These are phyloP conservation scores for Drosophila varians DNA, from an alignment of 1,140 invertebrate species.

Conservation along the genomic window DNA sequence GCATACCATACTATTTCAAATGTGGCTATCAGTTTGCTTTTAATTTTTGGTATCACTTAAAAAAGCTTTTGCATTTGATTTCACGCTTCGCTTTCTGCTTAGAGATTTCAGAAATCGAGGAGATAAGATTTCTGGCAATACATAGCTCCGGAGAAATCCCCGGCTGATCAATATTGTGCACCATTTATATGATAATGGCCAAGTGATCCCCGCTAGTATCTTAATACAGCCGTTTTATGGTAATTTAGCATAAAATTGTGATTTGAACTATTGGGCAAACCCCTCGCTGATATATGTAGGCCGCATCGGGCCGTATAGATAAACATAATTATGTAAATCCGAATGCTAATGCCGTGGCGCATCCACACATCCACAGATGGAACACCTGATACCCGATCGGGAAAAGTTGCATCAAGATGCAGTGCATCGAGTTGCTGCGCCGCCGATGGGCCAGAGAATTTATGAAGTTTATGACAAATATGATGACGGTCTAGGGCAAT, in stretches of 20 bases:
- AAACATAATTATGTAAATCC: conserved; percentile 77
- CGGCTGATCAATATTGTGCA: conserved; percentile 32
- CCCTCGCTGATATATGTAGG: conserved; percentile 52
- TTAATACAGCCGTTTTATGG: conserved; percentile 54
- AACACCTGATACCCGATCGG: conserved; percentile 47
- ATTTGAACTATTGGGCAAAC: conserved; percentile 25
- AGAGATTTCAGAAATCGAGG: conserved; percentile 12
- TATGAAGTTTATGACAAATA: conserved; percentile 80
- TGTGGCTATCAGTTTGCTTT: conserved; percentile 12
- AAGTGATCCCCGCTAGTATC: conserved; percentile 23
- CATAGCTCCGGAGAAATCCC: conserved; percentile 38
- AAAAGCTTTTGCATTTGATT: conserved; percentile 28
- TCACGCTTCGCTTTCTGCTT: conserved; percentile 15
- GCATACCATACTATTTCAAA: neutral
- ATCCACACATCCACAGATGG: conserved; percentile 64
- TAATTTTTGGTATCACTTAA: conserved; percentile 11
- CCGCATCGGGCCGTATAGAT: conserved; percentile 37
- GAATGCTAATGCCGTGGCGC: conserved; percentile 58
- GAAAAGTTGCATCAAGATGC: conserved; percentile 15
- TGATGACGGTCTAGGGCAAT: conserved; percentile 74
- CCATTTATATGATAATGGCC: conserved; percentile 47
- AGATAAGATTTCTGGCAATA: conserved; percentile 26
- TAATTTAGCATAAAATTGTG: conserved; percentile 38
- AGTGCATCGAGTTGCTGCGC: conserved; percentile 3
- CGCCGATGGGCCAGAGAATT: conserved; percentile 34